Conservation (phyloP, 2,113 vertebrate species). For the Xenotilapia caudafasciata region DNA sequence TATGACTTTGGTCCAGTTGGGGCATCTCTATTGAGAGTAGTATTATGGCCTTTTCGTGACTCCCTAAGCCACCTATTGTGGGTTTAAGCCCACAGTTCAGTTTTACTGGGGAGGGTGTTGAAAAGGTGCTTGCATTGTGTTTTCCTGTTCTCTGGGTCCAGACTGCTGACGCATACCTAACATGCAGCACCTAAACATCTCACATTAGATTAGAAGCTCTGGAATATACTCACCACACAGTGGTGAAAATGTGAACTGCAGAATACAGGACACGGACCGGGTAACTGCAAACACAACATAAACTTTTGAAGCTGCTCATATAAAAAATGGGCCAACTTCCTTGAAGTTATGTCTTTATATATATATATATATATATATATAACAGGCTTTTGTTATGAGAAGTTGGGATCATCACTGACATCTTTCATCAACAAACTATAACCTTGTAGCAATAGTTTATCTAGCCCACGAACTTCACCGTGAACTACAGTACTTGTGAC, state of each 20-base stretch:
- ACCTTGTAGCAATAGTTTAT: background rate
- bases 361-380: accelerated
- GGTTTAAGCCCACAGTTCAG: slow-evolving; percentile 51
- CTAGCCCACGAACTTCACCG: accelerated
- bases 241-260: background rate
- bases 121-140: slow-evolving; percentile 67
- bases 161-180: slow-evolving; percentile 67
- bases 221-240: background rate
- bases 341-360: background rate
- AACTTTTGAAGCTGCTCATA: background rate
- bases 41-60: slow-evolving; percentile 30
- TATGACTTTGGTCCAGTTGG: slow-evolving; percentile 19
- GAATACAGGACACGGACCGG: background rate
- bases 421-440: background rate
- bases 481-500: background rate
- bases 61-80: slow-evolving; percentile 64
- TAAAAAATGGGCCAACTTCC: background rate
- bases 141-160: slow-evolving; percentile 46
- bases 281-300: background rate
- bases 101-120: slow-evolving; percentile 32
- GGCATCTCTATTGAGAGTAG: slow-evolving; percentile 47
- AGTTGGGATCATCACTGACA: background rate
- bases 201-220: background rate
- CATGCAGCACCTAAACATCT: slow-evolving; percentile 18
- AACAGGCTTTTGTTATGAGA: background rate